These are phyloP conservation scores for Centruroides sculpturatus DNA, from an alignment of 1,140 invertebrate genomes.

Conservation along the genomic window DNA sequence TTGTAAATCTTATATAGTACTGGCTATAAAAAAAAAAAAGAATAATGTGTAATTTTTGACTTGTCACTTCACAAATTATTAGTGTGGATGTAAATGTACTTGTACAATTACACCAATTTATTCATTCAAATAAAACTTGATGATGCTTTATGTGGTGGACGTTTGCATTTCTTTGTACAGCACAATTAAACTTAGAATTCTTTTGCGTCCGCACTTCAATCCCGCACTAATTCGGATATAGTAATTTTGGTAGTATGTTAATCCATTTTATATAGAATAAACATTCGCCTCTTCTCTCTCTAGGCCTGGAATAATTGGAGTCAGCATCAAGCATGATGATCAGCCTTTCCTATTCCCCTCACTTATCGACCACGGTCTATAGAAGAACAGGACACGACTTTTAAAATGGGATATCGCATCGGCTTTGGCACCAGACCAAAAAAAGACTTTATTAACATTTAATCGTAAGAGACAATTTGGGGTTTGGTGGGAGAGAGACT, in stretches of 20 bases:
- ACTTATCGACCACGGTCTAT: not conserved
- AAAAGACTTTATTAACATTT: no score
- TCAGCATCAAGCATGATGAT: conserved; percentile 11
- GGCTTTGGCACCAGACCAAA: no score
- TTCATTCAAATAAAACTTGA: not conserved
- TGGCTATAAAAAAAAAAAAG: not conserved
- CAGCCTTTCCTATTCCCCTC: not conserved
- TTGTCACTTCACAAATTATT: not conserved
- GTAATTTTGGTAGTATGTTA: not conserved
- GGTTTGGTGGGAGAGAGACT: no score
- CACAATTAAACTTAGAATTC: no score
- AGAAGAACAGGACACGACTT: no score
- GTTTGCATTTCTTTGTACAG: not conserved
- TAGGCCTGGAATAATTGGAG: conserved; percentile 16
- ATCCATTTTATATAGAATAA: not conserved
- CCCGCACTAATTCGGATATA: not conserved
- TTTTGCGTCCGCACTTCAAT: not conserved
- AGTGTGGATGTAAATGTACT: not conserved
- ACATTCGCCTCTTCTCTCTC: not conserved
- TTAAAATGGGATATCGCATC: no score
- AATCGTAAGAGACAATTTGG: no score
- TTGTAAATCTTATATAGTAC: not conserved
- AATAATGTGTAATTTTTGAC: not conserved
- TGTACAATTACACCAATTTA: no score
- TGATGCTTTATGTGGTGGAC: not conserved